phyloP scores from a whole-genome alignment of 2,888 invertebrate species.

The Pollenia amentaria region DNA sequence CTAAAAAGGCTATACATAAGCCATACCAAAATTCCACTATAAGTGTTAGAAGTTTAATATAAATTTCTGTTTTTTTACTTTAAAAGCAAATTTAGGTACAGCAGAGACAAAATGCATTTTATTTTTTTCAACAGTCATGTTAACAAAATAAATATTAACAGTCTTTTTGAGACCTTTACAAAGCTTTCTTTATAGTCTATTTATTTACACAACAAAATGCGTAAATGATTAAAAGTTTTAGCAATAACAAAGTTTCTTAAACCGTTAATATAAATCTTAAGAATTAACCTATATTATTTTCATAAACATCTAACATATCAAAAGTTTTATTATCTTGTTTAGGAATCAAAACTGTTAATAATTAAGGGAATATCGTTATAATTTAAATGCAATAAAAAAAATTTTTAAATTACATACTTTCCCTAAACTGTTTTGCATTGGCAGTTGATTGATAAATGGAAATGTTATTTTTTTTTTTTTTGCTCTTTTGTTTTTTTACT shows the following conservation, averaged over 20 bases:
- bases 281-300: slow-evolving; percentile 55
- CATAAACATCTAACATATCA: slow-evolving; percentile 15
- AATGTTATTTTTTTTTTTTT: too few relatives aligned
- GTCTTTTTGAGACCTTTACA: slow-evolving; percentile 55
- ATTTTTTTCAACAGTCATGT: slow-evolving; percentile 62
- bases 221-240: neutral
- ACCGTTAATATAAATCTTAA: slow-evolving; percentile 63
- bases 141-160: slow-evolving; percentile 64
- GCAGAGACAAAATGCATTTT: slow-evolving; percentile 68
- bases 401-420: slow-evolving; percentile 67
- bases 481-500: slow-evolving; percentile 36
- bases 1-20: slow-evolving; percentile 19
- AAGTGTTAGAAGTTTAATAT: slow-evolving; percentile 83
- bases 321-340: neutral
- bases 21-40: slow-evolving; percentile 14
- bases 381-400: slow-evolving; percentile 66
- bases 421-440: slow-evolving; percentile 39
- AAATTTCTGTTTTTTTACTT: slow-evolving; percentile 81
- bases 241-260: slow-evolving; percentile 56
- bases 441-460: slow-evolving; percentile 35
- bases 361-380: slow-evolving; percentile 41
- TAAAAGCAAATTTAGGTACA: slow-evolving; percentile 43
- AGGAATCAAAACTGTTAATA: slow-evolving; percentile 8
- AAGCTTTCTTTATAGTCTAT: slow-evolving; percentile 65
- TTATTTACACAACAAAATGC: slow-evolving; percentile 10